Evolutionary conservation across 2,888 invertebrate genomes (phyloP).

Genomic region (Criorhina ranunculi): DNA sequence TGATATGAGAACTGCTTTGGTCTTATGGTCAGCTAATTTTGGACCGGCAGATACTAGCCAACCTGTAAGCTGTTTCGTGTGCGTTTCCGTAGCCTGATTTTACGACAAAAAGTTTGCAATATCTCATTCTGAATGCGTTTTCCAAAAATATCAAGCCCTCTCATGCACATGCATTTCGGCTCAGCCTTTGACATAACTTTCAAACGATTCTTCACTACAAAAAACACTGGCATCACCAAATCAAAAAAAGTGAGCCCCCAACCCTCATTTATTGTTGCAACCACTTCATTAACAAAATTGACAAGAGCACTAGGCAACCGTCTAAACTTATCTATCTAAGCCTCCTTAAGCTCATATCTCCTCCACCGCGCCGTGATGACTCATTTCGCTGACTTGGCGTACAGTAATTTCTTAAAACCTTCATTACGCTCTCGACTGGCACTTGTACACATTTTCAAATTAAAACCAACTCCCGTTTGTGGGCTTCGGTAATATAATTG

Average conservation of each 20-base stretch:
- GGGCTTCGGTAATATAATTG: slow-evolving; percentile 47
- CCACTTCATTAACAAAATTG: slow-evolving; percentile 12
- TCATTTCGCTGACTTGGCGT: not conserved
- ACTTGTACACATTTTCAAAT: slow-evolving; percentile 63
- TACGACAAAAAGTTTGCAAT: too few species aligned
- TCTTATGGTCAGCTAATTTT: too few species aligned
- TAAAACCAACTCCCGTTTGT: slow-evolving; percentile 41
- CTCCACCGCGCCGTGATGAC: slow-evolving; percentile 24
- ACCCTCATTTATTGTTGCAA: not conserved
- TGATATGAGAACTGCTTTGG: too few species aligned
- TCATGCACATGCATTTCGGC: too few species aligned
- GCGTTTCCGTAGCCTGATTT: too few species aligned
- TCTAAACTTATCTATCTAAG: not conserved
- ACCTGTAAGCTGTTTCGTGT: too few species aligned
- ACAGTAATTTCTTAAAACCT: slow-evolving; percentile 52
- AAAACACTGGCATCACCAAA: not conserved
- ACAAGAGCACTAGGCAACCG: not conserved
- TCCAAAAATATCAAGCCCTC: too few species aligned
- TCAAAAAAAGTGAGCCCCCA: not conserved
- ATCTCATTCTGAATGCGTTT: too few species aligned
- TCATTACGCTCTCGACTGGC: slow-evolving; percentile 43
- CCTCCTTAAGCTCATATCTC: not conserved
- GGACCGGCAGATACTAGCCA: too few species aligned
- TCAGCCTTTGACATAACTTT: too few species aligned
- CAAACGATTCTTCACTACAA: too few species aligned